phyloP scores from a whole-genome alignment of 2,113 vertebrate genomes.

The Orthonyx spaldingii region DNA sequence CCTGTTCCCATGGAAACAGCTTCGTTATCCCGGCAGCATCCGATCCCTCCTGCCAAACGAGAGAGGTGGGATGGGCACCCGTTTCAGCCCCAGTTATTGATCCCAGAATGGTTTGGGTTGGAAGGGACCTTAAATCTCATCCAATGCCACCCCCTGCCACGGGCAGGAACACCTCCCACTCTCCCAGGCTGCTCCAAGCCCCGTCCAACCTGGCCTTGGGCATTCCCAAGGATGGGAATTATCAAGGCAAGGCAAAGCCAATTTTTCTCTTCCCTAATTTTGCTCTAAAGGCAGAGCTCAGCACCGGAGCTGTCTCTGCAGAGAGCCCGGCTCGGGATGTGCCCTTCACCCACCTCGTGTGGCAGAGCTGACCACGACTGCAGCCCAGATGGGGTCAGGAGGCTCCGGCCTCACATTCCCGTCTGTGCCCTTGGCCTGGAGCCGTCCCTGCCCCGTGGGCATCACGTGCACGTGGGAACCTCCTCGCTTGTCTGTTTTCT shows the following conservation, averaged over 20 bases:
- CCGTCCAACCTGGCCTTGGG: accelerated
- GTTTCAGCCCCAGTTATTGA: accelerated
- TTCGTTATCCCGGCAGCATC: not conserved
- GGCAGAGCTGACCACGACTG: accelerated
- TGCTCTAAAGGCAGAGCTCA: not conserved
- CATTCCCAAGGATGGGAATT: not conserved
- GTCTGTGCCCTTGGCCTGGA: not conserved
- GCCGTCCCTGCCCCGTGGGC: accelerated
- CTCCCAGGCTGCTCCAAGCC: not conserved
- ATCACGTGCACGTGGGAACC: accelerated
- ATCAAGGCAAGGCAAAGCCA: accelerated
- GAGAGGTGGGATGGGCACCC: not conserved
- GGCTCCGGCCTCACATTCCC: not conserved
- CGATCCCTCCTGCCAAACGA: not conserved
- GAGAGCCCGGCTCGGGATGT: not conserved
- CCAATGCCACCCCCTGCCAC: not conserved
- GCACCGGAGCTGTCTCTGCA: not conserved
- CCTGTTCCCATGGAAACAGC: slow-evolving; percentile 56
- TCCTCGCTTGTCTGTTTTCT: not conserved
- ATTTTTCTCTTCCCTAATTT: not conserved
- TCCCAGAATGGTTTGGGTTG: not conserved
- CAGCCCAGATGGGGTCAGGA: not conserved
- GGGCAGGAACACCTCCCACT: not conserved
- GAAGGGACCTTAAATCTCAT: not conserved
- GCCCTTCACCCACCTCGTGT: not conserved